Percentiles rank a stretch among this genome's conserved stretches.
These are phyloP conservation scores for Neomonachus schauinslandi DNA, from an alignment of 2,113 vertebrate genomes.

Conservation along the genomic window DNA sequence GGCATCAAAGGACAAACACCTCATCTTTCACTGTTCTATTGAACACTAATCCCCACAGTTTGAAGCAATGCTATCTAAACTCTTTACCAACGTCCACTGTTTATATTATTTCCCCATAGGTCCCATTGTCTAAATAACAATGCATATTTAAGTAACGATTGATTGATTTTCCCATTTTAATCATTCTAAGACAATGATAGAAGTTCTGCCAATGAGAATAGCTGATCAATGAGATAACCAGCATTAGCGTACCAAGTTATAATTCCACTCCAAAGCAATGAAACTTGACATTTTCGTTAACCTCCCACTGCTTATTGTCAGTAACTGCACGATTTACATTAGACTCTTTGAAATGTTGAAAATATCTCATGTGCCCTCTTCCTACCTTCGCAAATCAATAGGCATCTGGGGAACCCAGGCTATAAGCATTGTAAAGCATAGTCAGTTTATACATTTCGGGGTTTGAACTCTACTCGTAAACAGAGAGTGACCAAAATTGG, in stretches of 20 bases:
- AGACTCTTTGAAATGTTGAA: slow-evolving; percentile 20
- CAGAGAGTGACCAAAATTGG: not conserved
- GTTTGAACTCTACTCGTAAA: not conserved
- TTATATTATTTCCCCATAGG: not conserved
- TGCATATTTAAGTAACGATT: slow-evolving; percentile 42
- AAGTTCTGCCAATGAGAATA: not conserved
- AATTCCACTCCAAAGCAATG: slow-evolving; percentile 50
- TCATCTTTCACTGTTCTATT: not conserved
- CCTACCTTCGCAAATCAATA: not conserved
- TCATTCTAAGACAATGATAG: slow-evolving; percentile 55
- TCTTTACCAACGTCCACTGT: not conserved
- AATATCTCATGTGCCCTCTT: not conserved
- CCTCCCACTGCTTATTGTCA: slow-evolving; percentile 20
- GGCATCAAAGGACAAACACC: not conserved
- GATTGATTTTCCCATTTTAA: slow-evolving; percentile 26
- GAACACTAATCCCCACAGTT: not conserved
- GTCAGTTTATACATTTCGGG: not conserved
- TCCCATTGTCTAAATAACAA: slow-evolving; percentile 3
- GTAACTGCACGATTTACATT: slow-evolving; percentile 45
- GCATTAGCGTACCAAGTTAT: not conserved
- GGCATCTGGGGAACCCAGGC: not conserved
- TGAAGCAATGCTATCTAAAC: not conserved
- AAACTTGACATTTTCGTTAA: slow-evolving; percentile 57
- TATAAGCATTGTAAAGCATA: rapidly evolving
- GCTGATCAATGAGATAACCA: slow-evolving; percentile 31